Conservation (phyloP, 2,113 vertebrate species). For the Arvicanthis niloticus region DNA sequence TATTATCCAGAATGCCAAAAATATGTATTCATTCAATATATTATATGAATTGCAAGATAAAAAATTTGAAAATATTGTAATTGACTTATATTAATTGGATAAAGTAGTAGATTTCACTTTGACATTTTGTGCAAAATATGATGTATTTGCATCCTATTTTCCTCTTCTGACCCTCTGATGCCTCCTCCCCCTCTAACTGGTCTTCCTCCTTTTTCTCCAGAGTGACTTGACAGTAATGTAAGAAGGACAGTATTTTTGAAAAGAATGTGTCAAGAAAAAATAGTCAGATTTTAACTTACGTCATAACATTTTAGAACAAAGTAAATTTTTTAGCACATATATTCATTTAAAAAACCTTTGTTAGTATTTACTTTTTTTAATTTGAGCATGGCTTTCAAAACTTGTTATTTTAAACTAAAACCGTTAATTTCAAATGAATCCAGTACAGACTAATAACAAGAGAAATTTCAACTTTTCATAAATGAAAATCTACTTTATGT, state of each 20-base stretch:
- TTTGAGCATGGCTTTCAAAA: neutral
- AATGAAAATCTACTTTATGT: neutral
- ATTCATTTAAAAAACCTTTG: neutral
- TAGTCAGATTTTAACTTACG: neutral
- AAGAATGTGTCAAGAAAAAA: neutral
- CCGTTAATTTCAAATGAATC: neutral
- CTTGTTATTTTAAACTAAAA: constrained; percentile 15
- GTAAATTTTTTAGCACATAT: neutral
- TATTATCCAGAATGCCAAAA: neutral
- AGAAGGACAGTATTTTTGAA: neutral
- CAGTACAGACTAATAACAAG: neutral
- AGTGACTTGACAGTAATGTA: neutral
- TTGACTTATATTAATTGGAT: neutral
- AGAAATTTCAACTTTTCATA: neutral
- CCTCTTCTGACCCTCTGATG: too few species aligned
- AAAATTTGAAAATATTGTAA: neutral
- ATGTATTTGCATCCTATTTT: neutral
- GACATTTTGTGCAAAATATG: neutral
- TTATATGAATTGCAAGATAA: neutral
- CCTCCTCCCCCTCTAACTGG: too few species aligned
- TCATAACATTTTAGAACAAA: neutral
- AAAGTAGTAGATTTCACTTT: neutral
- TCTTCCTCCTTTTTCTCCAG: neutral
- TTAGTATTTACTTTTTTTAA: neutral
- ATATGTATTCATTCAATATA: neutral